Conservation (phyloP, 2,888 invertebrate species). For the Drosophila eohydei region DNA sequence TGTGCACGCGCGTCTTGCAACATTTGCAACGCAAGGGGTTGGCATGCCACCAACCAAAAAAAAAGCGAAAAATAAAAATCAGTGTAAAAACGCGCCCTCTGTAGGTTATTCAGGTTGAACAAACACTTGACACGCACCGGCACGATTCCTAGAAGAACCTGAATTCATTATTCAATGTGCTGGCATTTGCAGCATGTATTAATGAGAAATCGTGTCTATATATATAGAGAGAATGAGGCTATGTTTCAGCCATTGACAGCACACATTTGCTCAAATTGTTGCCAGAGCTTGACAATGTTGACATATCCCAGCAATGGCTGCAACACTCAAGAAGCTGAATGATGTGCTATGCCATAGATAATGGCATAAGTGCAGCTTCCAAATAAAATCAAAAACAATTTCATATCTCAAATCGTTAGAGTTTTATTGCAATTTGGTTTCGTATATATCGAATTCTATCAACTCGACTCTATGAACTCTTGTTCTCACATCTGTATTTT, state of each 20-base stretch:
- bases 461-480: no score
- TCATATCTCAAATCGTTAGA: neutral
- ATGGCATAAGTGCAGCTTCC: neutral
- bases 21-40: neutral
- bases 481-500: no score
- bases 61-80: neutral
- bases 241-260: no score
- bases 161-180: neutral
- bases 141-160: conserved; percentile 11
- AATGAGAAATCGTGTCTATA: neutral
- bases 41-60: neutral
- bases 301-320: no score
- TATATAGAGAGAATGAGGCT: no score
- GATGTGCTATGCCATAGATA: no score
- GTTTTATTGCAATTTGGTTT: neutral
- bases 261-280: no score
- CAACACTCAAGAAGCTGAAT: no score
- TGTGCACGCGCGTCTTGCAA: conserved; percentile 15
- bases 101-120: conserved; percentile 26
- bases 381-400: neutral
- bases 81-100: neutral
- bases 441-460: no score
- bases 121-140: conserved; percentile 53
- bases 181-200: conserved; percentile 16
- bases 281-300: no score